Base-by-base conservation (phyloP, 1,140 invertebrate genomes). In the Drosophila baimaii region DNA sequence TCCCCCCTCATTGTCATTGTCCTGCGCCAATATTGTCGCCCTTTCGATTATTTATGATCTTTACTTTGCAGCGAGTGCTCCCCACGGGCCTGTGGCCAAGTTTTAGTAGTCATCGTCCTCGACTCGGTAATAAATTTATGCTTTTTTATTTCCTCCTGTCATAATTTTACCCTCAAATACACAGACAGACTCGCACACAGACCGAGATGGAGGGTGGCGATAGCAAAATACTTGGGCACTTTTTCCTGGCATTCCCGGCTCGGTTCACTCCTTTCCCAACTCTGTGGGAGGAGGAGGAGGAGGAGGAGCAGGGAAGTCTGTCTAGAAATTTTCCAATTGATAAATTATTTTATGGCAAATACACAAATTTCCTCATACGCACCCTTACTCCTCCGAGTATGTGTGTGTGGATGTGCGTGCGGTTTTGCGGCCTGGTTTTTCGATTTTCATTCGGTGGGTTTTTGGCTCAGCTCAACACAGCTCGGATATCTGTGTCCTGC, bases 341-440 rank as follows among this genome's bases (percentile, higher is more conserved):
- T 90, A 90, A 90, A 90, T 90, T 90, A 90, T 90, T 90, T 90
- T 77, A 90, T 90, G 82, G 82, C 76, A 90, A 90, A 90, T 90
- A 89, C 81, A 89, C 84, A 89, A 90, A 89, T 89, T 90, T 89
- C 83, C 80, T 73, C 73, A 81, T 89, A 89, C 84, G 80, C 84
- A 89, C 70, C n/a, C 43, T n/a, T 10, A 23, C 73, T 52, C 52
- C 39, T 57, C 37, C 19, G n/a, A 21, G 37, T 31, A 33, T 44
- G 23, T 27, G 47, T 13, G 23, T 49, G 35, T 27, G 47, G 10
- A 19, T 49, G 35, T 63, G 65, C 62, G 58, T 75, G 56, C 55
- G 70, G 68, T 65, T 65, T 73, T 83, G 72, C 69, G 84, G 79
- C 70, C 79, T 89, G 77, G 56, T 59, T 71, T 66, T 77, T 77